Evolutionary conservation across 2,113 vertebrate species (phyloP), one percentile per base, ranked within the genome.

Genomic region (Labeo catla): DNA sequence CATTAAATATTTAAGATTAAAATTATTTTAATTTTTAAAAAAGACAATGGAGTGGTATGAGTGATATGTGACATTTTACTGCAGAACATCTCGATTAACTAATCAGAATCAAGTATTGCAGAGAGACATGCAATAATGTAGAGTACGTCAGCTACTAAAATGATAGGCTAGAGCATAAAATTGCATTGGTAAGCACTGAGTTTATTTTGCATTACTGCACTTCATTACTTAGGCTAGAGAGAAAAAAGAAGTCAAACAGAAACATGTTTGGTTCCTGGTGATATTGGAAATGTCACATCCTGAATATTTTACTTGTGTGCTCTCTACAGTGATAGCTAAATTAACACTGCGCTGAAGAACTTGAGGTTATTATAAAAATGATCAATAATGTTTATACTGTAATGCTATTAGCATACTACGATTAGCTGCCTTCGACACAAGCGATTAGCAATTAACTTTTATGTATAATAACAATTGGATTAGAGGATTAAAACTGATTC

Each of bases 241-340:
- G 59, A 76, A 59, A 47, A 63, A 28, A 28, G 15, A 16, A 66
- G 68, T 52, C 63, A 54, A 77, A 77, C 16, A 52, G 82, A 68
- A 78, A 76, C 59, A 59, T 47, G 59, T 59, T 89, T 36, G 47
- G 74, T 50, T 85, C 49, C 80, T 70, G 59, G 28, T 79, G 63
- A 63, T 74, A 85, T 86, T 84, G 81, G 15, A 88, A 89, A 82
- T 86, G 34, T 72, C 63, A 87, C 49, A 77, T 89, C 84, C 57
- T 81, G 43, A 86, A 88, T 90, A 86, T 81, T 85, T 86, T 19
- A 88, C 79, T 84, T 77, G 47, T 47, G 36, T 73, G 57, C 49
- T 47, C 19, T 83, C 52, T 52, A 83, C 54, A 61, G 21, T 50
- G 3, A 88, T 50, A 81, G 85, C 74, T 74, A 80, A 88, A 85